phyloP scores from a whole-genome alignment of 2,888 invertebrate genomes.

The Dicyrtomina minuta region DNA sequence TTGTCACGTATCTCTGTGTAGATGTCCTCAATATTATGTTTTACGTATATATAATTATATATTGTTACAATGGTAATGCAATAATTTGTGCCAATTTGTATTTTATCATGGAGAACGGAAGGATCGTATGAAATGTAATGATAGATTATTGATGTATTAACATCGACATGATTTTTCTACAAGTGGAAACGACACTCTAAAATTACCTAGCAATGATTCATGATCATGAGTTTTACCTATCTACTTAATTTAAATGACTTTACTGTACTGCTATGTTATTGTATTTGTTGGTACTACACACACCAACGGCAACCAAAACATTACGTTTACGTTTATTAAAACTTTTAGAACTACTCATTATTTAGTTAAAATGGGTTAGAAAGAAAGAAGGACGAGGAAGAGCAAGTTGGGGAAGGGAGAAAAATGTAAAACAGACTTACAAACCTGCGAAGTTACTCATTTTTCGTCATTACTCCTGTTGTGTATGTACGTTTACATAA shows the following conservation, averaged over 20 bases:
- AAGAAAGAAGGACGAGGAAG: neutral
- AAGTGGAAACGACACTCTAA: neutral
- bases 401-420: neutral
- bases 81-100: conserved; percentile 48
- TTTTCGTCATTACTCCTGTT: conserved; percentile 1
- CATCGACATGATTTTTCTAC: conserved; percentile 2
- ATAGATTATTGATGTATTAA: too few species aligned
- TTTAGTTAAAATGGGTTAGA: too few species aligned
- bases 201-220: too few species aligned
- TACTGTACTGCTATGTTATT: too few species aligned
- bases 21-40: conserved; percentile 18
- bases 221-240: too few species aligned
- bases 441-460: conserved; percentile 39
- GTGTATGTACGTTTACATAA: too few species aligned
- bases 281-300: too few species aligned
- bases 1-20: neutral
- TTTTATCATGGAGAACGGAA: conserved; percentile 8
- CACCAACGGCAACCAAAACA: too few species aligned
- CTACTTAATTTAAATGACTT: too few species aligned
- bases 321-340: too few species aligned
- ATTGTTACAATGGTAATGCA: conserved; percentile 38
- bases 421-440: conserved; percentile 25
- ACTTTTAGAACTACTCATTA: too few species aligned
- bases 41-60: conserved; percentile 1
- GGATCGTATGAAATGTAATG: neutral